Evolutionary conservation across 2,113 vertebrate genomes (phyloP).

Genomic region (Callospermophilus lateralis): DNA sequence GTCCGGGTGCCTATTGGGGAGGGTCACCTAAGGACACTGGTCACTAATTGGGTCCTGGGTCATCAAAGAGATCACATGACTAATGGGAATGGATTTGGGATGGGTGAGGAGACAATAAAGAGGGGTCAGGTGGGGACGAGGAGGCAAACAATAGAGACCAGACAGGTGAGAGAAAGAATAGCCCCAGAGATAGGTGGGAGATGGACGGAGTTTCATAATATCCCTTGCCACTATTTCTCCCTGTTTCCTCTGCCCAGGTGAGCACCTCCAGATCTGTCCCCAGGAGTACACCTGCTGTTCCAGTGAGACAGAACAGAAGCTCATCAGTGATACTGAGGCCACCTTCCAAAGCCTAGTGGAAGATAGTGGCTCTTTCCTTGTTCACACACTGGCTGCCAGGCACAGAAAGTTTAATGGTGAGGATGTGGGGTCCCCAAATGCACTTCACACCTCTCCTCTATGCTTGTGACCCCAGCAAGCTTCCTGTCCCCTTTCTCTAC

Average conservation of each 20-base stretch:
- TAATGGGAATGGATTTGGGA: not conserved
- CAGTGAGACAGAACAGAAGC: slow-evolving; percentile 92
- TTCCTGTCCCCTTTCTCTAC: not conserved
- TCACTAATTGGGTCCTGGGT: slow-evolving; percentile 26
- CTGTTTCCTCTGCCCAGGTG: slow-evolving; percentile 85
- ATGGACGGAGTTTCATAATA: not conserved
- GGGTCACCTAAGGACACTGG: slow-evolving; percentile 49
- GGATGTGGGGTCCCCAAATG: slow-evolving; percentile 2
- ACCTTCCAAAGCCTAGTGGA: slow-evolving; percentile 90
- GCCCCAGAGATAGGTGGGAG: not conserved
- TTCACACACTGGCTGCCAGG: slow-evolving; percentile 91
- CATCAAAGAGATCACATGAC: not conserved
- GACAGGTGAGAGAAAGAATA: not conserved
- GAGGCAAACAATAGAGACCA: slow-evolving; percentile 71
- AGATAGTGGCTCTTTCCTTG: slow-evolving; percentile 91
- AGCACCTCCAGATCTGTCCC: slow-evolving; percentile 94
- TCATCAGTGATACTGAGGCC: slow-evolving; percentile 90
- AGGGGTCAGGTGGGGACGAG: slow-evolving; percentile 45
- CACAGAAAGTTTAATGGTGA: slow-evolving; percentile 93
- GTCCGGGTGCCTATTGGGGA: not conserved
- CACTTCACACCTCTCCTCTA: not conserved
- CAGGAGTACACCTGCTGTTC: slow-evolving; percentile 96
- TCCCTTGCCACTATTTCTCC: not conserved
- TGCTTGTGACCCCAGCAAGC: slow-evolving; percentile 1
- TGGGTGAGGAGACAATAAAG: slow-evolving; percentile 20